These are phyloP conservation scores for Aleiodes alternator DNA, from an alignment of 2,888 invertebrate genomes.

Conservation along the genomic window DNA sequence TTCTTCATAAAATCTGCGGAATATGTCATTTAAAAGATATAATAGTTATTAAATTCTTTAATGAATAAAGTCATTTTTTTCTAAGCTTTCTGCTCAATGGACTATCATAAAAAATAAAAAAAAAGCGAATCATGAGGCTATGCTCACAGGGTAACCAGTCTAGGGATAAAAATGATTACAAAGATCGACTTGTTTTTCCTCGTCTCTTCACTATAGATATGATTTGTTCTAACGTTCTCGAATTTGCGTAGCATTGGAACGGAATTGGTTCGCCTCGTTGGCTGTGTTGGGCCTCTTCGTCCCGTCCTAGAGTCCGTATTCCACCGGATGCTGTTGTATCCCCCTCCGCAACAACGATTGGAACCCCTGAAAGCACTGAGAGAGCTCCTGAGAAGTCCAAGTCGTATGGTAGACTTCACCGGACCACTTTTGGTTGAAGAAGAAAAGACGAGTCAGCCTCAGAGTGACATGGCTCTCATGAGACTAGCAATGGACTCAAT, in stretches of 20 bases:
- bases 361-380: slow-evolving; percentile 90
- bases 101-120: too few species aligned
- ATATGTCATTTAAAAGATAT: too few species aligned
- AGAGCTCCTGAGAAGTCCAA: slow-evolving; percentile 88
- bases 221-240: neutral
- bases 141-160: too few species aligned
- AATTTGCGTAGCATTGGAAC: slow-evolving; percentile 85
- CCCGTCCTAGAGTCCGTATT: slow-evolving; percentile 95
- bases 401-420: slow-evolving; percentile 86
- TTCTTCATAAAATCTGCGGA: too few species aligned
- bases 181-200: too few species aligned
- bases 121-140: too few species aligned
- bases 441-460: slow-evolving; percentile 79
- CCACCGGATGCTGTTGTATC: slow-evolving; percentile 93
- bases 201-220: too few species aligned
- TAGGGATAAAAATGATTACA: too few species aligned
- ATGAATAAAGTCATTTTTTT: too few species aligned
- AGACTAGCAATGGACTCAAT: slow-evolving; percentile 94
- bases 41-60: too few species aligned
- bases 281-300: slow-evolving; percentile 89
- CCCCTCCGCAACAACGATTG: slow-evolving; percentile 88
- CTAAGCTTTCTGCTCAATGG: too few species aligned
- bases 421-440: slow-evolving; percentile 79
- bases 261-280: slow-evolving; percentile 91
- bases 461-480: slow-evolving; percentile 88